Percentiles rank a stretch among this genome's conserved stretches.
phyloP scores from a whole-genome alignment of 2,113 vertebrate species.

The Phalacrocorax aristotelis region DNA sequence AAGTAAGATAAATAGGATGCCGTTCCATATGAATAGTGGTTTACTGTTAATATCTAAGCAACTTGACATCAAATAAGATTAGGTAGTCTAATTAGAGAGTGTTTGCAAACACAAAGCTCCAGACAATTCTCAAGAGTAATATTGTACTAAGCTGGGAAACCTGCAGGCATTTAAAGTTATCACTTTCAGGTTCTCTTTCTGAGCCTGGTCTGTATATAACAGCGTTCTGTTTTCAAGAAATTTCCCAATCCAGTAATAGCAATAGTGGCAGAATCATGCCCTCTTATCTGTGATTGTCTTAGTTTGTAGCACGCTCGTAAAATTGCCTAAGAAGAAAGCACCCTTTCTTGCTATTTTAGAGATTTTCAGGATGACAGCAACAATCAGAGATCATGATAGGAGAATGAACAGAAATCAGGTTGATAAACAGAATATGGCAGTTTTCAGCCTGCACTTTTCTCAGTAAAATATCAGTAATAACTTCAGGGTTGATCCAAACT shows the following conservation, averaged over 20 bases:
- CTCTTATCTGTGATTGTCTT: background rate
- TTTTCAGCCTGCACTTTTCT: conserved; percentile 20
- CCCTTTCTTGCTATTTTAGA: background rate
- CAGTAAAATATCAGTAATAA: background rate
- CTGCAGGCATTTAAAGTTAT: background rate
- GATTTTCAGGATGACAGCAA: background rate
- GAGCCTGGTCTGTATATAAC: background rate
- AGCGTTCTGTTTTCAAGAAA: background rate
- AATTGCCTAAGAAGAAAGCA: background rate
- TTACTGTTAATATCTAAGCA: background rate
- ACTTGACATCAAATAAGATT: background rate
- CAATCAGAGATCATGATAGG: background rate
- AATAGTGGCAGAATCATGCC: background rate
- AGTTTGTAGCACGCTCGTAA: background rate
- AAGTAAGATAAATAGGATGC: background rate
- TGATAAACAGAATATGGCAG: background rate
- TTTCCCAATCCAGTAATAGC: background rate
- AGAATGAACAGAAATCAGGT: background rate
- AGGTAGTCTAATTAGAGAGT: background rate
- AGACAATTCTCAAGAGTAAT: background rate
- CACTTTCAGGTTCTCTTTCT: background rate
- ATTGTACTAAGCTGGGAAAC: background rate
- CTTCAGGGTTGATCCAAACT: conserved; percentile 1
- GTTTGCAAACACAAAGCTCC: background rate
- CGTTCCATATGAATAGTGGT: background rate